A percentile compares a stretch with the other conserved stretches of the same genome.
phyloP scores from a whole-genome alignment of 2,888 invertebrate genomes.

The Idaea biselata region DNA sequence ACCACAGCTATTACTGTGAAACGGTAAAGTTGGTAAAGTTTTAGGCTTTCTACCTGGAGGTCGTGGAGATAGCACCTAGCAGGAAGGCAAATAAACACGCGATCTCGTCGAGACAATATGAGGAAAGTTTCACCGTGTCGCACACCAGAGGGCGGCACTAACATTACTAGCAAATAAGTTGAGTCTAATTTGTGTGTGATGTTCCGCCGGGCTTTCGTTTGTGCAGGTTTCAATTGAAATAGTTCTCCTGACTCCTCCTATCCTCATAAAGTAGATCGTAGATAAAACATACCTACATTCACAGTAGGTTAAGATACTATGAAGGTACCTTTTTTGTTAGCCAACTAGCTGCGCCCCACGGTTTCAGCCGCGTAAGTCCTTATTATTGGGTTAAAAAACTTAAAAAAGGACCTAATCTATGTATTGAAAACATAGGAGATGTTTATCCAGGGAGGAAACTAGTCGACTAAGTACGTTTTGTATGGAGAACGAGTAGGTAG shows the following conservation, averaged over 20 bases:
- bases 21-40: neutral
- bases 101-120: neutral
- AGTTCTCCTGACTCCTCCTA: neutral
- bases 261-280: too few species aligned
- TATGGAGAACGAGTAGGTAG: too few species aligned
- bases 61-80: neutral
- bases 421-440: too few species aligned
- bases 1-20: neutral
- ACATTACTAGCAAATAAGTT: neutral
- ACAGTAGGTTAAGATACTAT: too few species aligned
- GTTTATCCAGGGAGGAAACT: too few species aligned
- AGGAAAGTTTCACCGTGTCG: neutral
- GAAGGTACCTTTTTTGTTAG: too few species aligned
- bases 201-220: neutral
- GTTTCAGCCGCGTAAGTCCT: too few species aligned
- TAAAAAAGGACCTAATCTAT: too few species aligned
- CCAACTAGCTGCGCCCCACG: too few species aligned
- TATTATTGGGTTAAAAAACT: too few species aligned
- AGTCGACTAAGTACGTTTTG: too few species aligned
- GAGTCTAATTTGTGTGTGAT: neutral
- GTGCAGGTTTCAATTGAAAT: neutral
- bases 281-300: too few species aligned
- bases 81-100: neutral
- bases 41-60: neutral
- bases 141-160: neutral